These are phyloP conservation scores for Sesamia inferens DNA, from an alignment of 2,888 invertebrate species.

Conservation along the genomic window DNA sequence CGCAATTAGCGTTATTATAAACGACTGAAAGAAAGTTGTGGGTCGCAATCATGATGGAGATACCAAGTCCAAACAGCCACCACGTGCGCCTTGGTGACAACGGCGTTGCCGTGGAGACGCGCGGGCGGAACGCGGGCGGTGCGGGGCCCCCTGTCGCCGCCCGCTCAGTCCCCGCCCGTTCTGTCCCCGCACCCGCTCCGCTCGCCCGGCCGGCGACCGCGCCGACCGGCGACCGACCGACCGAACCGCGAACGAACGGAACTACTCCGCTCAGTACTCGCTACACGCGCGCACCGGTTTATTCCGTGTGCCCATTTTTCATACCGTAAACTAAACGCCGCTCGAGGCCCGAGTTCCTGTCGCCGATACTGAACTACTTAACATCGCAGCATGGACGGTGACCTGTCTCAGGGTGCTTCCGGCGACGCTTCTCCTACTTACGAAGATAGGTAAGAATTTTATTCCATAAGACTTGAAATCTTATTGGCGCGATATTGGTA, in stretches of 20 bases:
- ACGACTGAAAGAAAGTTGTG: conserved; percentile 14
- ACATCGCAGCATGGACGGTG: conserved; percentile 78
- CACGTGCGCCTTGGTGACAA: conserved; percentile 62
- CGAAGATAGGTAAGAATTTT: conserved; percentile 82
- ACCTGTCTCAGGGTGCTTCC: conserved; percentile 81
- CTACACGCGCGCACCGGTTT: conserved; percentile 76
- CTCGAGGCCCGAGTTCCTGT: conserved; percentile 65
- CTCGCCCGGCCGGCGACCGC: conserved; percentile 56
- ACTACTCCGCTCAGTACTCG: conserved; percentile 70
- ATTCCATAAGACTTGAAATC: conserved; percentile 25
- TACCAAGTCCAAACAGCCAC: conserved; percentile 47
- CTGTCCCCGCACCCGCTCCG: conserved; percentile 50
- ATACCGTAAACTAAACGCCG: conserved; percentile 68
- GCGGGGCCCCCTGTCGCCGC: conserved; percentile 79
- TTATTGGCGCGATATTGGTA: conserved; percentile 32
- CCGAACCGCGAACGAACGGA: conserved; percentile 60
- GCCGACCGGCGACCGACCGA: conserved; percentile 52
- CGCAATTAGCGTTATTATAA: no score
- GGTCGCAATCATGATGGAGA: conserved; percentile 53
- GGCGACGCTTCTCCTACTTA: conserved; percentile 81
- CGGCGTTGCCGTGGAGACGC: conserved; percentile 63
- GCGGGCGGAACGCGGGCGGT: conserved; percentile 70
- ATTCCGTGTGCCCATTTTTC: conserved; percentile 73
- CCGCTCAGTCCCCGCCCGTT: conserved; percentile 47
- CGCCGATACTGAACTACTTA: conserved; percentile 50